Evolutionary conservation across 2,113 vertebrate species (phyloP).

Genomic region (Martes martes): DNA sequence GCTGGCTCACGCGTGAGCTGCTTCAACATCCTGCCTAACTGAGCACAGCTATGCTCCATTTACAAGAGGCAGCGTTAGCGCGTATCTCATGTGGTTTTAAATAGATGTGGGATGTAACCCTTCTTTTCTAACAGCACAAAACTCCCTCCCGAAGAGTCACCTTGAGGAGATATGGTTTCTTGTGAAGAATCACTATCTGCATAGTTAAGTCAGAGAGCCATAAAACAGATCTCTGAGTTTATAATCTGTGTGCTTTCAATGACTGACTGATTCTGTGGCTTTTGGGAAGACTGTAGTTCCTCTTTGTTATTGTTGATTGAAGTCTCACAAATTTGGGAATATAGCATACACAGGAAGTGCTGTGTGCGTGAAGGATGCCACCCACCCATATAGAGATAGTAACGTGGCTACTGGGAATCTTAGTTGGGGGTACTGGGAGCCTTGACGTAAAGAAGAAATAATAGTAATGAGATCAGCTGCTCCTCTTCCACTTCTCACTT

Average conservation of each 20-base stretch:
- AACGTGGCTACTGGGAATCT: neutral
- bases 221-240: neutral
- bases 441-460: neutral
- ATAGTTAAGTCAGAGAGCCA: constrained; percentile 13
- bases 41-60: constrained; percentile 2
- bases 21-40: neutral
- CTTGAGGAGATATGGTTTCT: constrained; percentile 2
- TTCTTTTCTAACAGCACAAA: neutral
- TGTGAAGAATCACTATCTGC: neutral
- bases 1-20: neutral
- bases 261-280: neutral
- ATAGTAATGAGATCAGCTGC: neutral
- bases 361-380: neutral
- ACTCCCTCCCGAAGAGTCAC: constrained; percentile 39
- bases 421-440: neutral
- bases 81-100: neutral
- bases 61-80: neutral
- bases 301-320: neutral
- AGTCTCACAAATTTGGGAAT: neutral
- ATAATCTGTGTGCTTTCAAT: neutral
- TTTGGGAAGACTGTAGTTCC: neutral
- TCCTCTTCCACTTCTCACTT: neutral
- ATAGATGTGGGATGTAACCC: neutral
- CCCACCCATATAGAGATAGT: neutral
- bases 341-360: neutral